Percentiles rank a stretch among this genome's conserved stretches.
Evolutionary conservation across 2,888 invertebrate species (phyloP).

Genomic region (Tupiocoris notatus): DNA sequence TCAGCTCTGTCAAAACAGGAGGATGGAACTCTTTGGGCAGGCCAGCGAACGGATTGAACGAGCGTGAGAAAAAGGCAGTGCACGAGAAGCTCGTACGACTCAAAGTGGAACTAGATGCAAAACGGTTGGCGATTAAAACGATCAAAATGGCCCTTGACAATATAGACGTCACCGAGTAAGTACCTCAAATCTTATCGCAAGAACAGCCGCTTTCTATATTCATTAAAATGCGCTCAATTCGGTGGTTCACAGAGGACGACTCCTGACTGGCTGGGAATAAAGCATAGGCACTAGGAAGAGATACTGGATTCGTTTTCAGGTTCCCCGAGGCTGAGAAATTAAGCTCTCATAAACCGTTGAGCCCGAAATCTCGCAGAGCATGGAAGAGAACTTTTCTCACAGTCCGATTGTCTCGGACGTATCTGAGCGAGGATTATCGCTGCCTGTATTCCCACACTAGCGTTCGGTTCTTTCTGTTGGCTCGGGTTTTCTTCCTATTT

Average conservation of each 20-base stretch:
- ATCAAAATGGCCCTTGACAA: conserved; percentile 76
- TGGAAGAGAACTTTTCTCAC: background rate
- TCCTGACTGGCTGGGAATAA: too few species aligned
- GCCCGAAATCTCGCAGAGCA: background rate
- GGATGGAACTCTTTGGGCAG: conserved; percentile 37
- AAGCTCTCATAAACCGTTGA: too few species aligned
- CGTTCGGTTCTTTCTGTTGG: background rate
- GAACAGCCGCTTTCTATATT: too few species aligned
- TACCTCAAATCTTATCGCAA: too few species aligned
- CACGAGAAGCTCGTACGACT: conserved; percentile 63
- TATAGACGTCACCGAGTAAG: conserved; percentile 85
- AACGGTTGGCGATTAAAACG: conserved; percentile 76
- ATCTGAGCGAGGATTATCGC: background rate
- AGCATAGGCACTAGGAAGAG: too few species aligned
- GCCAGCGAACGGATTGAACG: conserved; percentile 53
- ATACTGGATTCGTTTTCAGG: too few species aligned
- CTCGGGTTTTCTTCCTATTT: background rate
- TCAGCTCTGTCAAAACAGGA: conserved; percentile 26
- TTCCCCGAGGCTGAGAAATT: too few species aligned
- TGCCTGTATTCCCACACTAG: background rate
- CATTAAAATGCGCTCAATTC: too few species aligned
- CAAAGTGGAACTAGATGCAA: conserved; percentile 71
- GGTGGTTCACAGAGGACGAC: too few species aligned
- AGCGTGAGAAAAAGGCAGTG: conserved; percentile 60
- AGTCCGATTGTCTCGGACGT: background rate